Evolutionary conservation across 2,113 vertebrate genomes (phyloP).

Genomic region (Platichthys stellatus): DNA sequence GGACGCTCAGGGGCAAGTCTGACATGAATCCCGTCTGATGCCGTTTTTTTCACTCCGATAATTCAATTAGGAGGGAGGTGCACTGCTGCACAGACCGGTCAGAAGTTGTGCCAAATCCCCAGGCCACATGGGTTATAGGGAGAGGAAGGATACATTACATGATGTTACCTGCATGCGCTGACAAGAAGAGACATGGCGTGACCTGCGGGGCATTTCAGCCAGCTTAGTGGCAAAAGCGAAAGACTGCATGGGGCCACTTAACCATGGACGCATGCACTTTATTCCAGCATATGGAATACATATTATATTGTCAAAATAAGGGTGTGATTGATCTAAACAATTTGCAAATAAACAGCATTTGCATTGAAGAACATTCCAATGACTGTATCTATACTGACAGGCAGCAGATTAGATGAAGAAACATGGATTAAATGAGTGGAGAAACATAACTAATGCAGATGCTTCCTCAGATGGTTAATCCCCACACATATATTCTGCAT

Average conservation of each 20-base stretch:
- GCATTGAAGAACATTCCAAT: not conserved
- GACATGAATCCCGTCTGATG: slow-evolving; percentile 75
- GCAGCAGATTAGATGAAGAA: not conserved
- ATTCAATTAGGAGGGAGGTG: slow-evolving; percentile 77
- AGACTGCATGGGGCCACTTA: slow-evolving; percentile 21
- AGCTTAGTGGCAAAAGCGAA: slow-evolving; percentile 46
- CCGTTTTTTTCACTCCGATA: slow-evolving; percentile 74
- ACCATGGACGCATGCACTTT: not conserved
- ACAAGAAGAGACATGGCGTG: slow-evolving; percentile 72
- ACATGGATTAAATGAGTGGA: not conserved
- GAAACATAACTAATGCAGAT: not conserved
- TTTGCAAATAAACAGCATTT: not conserved
- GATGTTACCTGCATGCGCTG: slow-evolving; percentile 68
- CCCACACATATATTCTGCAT: too few species aligned
- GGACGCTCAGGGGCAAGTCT: slow-evolving; percentile 71
- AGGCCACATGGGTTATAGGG: slow-evolving; percentile 61
- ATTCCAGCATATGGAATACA: slow-evolving; percentile 2
- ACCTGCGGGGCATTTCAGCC: slow-evolving; percentile 61
- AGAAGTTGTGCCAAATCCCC: slow-evolving; percentile 70
- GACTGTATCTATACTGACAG: not conserved
- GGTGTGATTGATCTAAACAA: not conserved
- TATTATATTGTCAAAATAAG: not conserved
- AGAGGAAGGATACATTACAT: slow-evolving; percentile 65
- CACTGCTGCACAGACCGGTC: slow-evolving; percentile 62
- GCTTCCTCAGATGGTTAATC: not conserved